Percentiles rank a stretch among this genome's conserved stretches.
Evolutionary conservation across 2,797 vertebrate genomes (phyloP).

Genomic region (Melanotaenia boesemani): DNA sequence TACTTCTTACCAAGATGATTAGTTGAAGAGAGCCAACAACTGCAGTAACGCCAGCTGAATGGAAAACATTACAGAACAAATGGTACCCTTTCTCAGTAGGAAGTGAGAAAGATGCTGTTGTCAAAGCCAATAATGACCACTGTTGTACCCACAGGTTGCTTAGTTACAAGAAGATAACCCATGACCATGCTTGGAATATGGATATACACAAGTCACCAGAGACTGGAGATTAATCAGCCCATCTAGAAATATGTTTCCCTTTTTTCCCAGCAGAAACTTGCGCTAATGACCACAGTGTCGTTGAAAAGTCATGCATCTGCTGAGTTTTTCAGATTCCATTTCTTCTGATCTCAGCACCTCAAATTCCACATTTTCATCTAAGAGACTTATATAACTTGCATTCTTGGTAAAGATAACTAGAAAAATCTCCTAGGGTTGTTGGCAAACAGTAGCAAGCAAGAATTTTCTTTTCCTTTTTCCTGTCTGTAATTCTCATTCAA

Average conservation of each 20-base stretch:
- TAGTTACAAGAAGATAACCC: constrained; percentile 6
- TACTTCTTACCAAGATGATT: not conserved
- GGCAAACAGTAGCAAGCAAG: not conserved
- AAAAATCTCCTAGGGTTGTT: not conserved
- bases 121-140: not conserved
- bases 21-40: constrained; percentile 9
- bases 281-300: not conserved
- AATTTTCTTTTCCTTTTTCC: not conserved
- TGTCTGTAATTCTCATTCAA: not conserved
- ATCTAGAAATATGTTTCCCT: not conserved
- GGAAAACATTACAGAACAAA: not conserved
- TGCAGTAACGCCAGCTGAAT: not conserved
- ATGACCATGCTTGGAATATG: not conserved
- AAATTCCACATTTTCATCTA: constrained; percentile 3
- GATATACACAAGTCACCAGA: not conserved
- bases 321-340: not conserved
- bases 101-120: not conserved
- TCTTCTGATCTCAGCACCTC: not conserved
- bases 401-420: not conserved
- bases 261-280: not conserved
- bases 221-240: not conserved
- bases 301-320: not conserved
- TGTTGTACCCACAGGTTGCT: constrained; percentile 8
- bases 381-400: not conserved
- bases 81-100: not conserved